Percentiles rank a stretch among this genome's conserved stretches.
Conservation (phyloP, 2,888 invertebrate species). For the Anoplius nigerrimus region DNA sequence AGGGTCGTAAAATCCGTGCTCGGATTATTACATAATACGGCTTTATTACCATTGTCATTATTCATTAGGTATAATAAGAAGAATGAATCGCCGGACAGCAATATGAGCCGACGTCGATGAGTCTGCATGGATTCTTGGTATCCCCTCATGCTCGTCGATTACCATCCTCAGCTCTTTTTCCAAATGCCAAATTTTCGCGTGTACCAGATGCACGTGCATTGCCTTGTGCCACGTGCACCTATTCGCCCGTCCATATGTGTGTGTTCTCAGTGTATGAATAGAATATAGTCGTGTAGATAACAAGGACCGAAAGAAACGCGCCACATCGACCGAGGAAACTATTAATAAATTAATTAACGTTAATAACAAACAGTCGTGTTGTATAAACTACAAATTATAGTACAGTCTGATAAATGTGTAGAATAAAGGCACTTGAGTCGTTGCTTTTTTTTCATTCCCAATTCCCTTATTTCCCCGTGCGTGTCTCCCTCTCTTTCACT, state of each 20-base stretch:
- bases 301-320: slow-evolving; percentile 29
- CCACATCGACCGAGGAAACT: slow-evolving; percentile 44
- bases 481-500: slow-evolving; percentile 19
- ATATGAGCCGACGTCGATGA: slow-evolving; percentile 65
- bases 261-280: slow-evolving; percentile 21
- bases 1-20: slow-evolving; percentile 35
- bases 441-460: slow-evolving; percentile 44
- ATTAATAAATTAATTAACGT: slow-evolving; percentile 67
- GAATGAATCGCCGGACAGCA: slow-evolving; percentile 63
- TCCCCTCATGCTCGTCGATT: slow-evolving; percentile 44
- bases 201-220: slow-evolving; percentile 27
- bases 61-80: slow-evolving; percentile 63
- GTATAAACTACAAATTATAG: slow-evolving; percentile 70
- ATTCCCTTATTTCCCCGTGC: slow-evolving; percentile 29
- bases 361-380: slow-evolving; percentile 69
- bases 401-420: slow-evolving; percentile 73
- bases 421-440: slow-evolving; percentile 71
- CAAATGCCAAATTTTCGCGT: slow-evolving; percentile 44
- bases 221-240: slow-evolving; percentile 17
- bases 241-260: slow-evolving; percentile 17
- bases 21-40: slow-evolving; percentile 58
- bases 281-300: slow-evolving; percentile 6
- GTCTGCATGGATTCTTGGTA: slow-evolving; percentile 43
- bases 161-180: slow-evolving; percentile 33
- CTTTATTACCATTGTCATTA: slow-evolving; percentile 63